Percentiles rank a stretch among this genome's conserved stretches.
phyloP scores from a whole-genome alignment of 2,113 vertebrate genomes.

The Jacana jacana region DNA sequence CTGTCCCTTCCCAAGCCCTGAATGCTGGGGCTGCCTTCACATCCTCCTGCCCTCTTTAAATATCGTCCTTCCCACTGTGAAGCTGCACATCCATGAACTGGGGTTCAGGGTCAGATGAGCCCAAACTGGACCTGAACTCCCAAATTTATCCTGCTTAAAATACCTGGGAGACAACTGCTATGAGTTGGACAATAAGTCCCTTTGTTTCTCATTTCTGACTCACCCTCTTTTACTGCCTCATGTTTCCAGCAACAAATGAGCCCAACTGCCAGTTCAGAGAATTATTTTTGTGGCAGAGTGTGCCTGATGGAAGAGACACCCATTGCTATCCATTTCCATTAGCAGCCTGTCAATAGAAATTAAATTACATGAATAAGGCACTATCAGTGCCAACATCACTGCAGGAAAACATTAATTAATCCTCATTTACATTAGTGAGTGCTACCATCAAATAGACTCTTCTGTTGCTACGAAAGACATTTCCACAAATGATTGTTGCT shows the following conservation, averaged over 20 bases:
- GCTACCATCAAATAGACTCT: constrained; percentile 62
- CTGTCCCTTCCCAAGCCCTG: background rate
- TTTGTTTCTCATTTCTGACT: constrained; percentile 32
- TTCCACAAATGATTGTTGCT: constrained; percentile 58
- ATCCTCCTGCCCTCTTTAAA: background rate
- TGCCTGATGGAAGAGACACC: constrained; percentile 59
- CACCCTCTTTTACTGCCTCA: constrained; percentile 2
- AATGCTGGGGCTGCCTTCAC: background rate
- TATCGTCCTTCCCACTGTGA: background rate
- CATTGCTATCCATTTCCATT: constrained; percentile 68
- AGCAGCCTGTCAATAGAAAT: constrained; percentile 72
- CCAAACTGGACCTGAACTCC: background rate
- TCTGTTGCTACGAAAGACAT: constrained; percentile 63
- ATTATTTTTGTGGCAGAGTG: constrained; percentile 27
- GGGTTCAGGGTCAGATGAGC: background rate
- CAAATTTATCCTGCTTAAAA: background rate
- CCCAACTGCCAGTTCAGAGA: constrained; percentile 23
- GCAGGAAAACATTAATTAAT: constrained; percentile 75
- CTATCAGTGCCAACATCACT: constrained; percentile 68
- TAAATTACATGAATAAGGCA: constrained; percentile 68
- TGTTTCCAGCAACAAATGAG: background rate
- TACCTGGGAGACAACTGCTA: background rate
- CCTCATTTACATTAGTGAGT: constrained; percentile 73
- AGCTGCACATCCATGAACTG: background rate
- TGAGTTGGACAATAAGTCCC: background rate